Conservation (phyloP, 2,888 invertebrate genomes). For the Folsomia candida region DNA sequence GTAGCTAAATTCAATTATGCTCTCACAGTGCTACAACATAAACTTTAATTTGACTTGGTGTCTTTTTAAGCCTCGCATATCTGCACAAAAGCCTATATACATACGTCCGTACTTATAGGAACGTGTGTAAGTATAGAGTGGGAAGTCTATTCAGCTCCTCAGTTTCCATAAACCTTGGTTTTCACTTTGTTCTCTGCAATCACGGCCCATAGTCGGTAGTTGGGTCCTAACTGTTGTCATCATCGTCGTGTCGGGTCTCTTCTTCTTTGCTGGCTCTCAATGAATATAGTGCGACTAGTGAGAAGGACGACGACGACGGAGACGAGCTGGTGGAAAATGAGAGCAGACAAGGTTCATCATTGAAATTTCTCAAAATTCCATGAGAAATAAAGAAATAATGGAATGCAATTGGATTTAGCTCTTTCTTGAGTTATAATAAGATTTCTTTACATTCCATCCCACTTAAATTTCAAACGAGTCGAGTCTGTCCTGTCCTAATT, state of each 20-base stretch:
- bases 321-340: background rate
- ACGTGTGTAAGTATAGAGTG: too few relatives aligned
- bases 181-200: background rate
- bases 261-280: background rate
- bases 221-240: background rate
- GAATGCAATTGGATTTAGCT: slow-evolving; percentile 14
- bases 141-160: background rate
- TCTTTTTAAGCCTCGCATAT: background rate
- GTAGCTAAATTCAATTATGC: background rate
- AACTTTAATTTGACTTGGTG: background rate
- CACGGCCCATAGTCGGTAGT: background rate
- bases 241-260: too few relatives aligned
- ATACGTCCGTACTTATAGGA: too few relatives aligned
- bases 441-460: slow-evolving; percentile 10
- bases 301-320: background rate
- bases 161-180: background rate
- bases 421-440: slow-evolving; percentile 11
- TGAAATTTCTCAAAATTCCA: slow-evolving; percentile 5
- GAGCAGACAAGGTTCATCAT: slow-evolving; percentile 14
- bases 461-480: slow-evolving; percentile 10
- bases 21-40: background rate
- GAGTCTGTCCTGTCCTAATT: slow-evolving; percentile 9
- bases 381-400: slow-evolving; percentile 15
- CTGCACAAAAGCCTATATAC: background rate
- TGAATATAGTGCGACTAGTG: background rate